Evolutionary conservation across 2,888 invertebrate genomes (phyloP), one percentile per base, ranked within the genome.

Genomic region (Monochamus alternatus): DNA sequence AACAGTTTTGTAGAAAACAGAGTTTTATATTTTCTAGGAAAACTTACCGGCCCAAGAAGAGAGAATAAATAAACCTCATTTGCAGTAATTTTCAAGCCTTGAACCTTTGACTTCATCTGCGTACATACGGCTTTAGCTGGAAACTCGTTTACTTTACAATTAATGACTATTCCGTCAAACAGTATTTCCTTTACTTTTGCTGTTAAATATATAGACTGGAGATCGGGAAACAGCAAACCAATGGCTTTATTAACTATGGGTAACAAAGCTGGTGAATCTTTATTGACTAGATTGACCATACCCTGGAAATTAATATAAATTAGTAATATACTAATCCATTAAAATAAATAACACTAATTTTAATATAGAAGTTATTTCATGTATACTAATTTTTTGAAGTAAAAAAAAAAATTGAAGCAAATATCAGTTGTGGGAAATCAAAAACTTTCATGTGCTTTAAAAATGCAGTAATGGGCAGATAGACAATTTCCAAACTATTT

Each of bases 121-220:
- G 91, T 89, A 84, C 96, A 96, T 0, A 94, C 91, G 0, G 95
- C 94, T 83, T 93, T 93, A 0, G 94, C 93, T 0, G 94, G 92
- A 80, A 95, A 95, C 80, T 95, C 95, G 0, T 92, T 93, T 63
- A 93, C 92, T 0, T 91, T 92, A 83, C 96, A 96, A 84, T 96
- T 94, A 51, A 96, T 91, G 0, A 90, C 87, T 7, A 94, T 83
- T 0, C 96, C 96, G 52, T 93, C 91, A 86, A 96, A 96, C 44
- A 96, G 89, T 30, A 96, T 86, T 79, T 96, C 95, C 85, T 93
- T 89, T 0, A 92, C 95, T 78, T 92, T 93, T 0, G 90, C 92
- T 3, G 91, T 92, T 80, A 93, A 73, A 85, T 95, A 95, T 0
- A 93, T 85, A 3, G 91, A 91, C 30, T 90, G 83, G 0, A 93